Evolutionary conservation across 2,888 invertebrate species (phyloP).

Genomic region (Seira musarum): DNA sequence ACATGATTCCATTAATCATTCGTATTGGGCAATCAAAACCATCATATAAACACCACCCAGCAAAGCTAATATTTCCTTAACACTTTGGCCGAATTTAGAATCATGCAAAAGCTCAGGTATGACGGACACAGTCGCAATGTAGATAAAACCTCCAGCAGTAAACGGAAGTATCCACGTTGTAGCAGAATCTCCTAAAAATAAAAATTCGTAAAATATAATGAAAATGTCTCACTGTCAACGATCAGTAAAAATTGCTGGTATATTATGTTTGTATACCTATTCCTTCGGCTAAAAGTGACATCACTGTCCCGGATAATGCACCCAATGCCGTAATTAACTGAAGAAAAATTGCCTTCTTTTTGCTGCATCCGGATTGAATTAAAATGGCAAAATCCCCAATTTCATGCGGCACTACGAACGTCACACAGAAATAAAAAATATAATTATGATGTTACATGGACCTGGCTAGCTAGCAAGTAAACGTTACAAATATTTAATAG

Average conservation of each 20-base stretch:
- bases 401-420: constrained; percentile 87
- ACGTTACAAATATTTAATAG: too few species aligned
- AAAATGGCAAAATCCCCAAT: constrained; percentile 99
- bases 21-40: constrained; percentile 91
- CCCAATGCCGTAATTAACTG: constrained; percentile 96
- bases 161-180: constrained; percentile 95
- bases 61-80: constrained; percentile 92
- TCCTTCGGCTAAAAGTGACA: constrained; percentile 89
- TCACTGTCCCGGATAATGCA: constrained; percentile 92
- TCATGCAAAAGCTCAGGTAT: constrained; percentile 97
- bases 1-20: too few species aligned
- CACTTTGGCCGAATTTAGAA: constrained; percentile 87
- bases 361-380: constrained; percentile 95
- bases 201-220: constrained; percentile 6
- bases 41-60: constrained; percentile 94
- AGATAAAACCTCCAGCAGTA: constrained; percentile 99
- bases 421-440: background rate
- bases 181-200: constrained; percentile 77
- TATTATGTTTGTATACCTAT: too few species aligned
- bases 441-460: too few species aligned
- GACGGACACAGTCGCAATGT: constrained; percentile 99
- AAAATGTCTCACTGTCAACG: background rate
- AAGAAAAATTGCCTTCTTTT: constrained; percentile 94
- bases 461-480: too few species aligned
- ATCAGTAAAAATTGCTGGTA: too few species aligned